Evolutionary conservation across 2,113 vertebrate genomes (phyloP).

Genomic region (Daphoenositta chrysoptera): DNA sequence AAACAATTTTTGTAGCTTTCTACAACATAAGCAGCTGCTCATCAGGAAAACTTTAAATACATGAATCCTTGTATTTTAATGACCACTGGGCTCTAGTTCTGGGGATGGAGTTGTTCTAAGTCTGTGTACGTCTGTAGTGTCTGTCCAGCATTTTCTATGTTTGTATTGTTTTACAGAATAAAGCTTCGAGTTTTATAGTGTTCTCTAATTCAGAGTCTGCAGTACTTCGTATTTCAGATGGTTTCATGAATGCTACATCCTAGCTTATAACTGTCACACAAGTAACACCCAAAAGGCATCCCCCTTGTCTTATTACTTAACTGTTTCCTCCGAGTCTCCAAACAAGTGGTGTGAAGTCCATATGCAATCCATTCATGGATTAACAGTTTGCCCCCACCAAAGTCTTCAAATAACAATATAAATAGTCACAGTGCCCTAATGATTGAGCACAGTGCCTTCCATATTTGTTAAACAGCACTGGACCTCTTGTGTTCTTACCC

Average conservation of each 20-base stretch:
- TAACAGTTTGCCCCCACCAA: neutral
- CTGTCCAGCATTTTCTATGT: neutral
- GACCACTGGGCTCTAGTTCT: neutral
- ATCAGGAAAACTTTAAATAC: neutral
- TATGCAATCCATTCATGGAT: neutral
- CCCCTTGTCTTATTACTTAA: neutral
- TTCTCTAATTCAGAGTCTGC: neutral
- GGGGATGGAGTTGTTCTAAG: rapidly evolving
- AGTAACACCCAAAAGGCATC: neutral
- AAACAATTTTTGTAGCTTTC: neutral
- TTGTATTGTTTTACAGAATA: constrained; percentile 49
- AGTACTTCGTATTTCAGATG: rapidly evolving
- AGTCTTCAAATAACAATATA: neutral
- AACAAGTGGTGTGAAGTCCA: neutral
- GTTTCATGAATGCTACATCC: neutral
- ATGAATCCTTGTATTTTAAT: neutral
- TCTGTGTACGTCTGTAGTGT: neutral
- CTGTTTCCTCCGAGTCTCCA: neutral
- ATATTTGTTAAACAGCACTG: neutral
- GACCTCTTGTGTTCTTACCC: neutral
- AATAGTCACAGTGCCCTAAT: rapidly evolving
- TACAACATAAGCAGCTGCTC: neutral
- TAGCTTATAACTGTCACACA: neutral
- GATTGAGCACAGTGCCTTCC: neutral
- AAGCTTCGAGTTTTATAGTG: neutral